Base-by-base conservation (phyloP, 2,888 invertebrate species). In the Cerastoderma edule region DNA sequence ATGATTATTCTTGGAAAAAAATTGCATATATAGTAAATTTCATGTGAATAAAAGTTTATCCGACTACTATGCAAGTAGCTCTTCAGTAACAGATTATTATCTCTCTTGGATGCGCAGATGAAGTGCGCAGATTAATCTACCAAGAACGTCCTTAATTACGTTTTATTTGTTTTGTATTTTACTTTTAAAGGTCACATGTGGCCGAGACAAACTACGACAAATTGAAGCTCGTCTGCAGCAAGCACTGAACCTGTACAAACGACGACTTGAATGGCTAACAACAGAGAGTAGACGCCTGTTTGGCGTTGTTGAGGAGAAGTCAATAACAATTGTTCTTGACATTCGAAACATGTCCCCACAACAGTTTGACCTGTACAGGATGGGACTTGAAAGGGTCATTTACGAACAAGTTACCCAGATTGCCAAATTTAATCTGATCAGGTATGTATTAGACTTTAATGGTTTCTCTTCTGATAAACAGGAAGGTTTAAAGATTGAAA, bases 181-280 rank as follows among this genome's bases (percentile, higher is more conserved):
- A n/a, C 27, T 48, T 33, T 66, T 67, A 30, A 80, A 92, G 92
- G 83, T 92, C 13, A 88, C 88, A 30, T 88, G 89, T 70, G 86
- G 87, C 30, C 85, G 89, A 77, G 91, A 91, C 6, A 88, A 90
- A 70, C 80, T 93, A 50, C 72, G 78, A 2, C 90, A 91, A 76
- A 78, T 92, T 28, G 89, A 90, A 66, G 83, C 87, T 24, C 79
- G 91, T 5, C 82, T 93, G 33, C 69, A 75, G 13, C 90, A 91
- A 67, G 89, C 91, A 16, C 84, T 91, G 39, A 63, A 76, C 27
- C 83, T 92, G 66, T 92, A 90, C 75, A 88, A 89, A 46, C 84
- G 90, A 0, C 86, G 93, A 16, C 85, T 93, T 22, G 89, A 90
- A 50, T 93, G 93, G 92, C 80, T 93, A 75, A 93, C 92, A 1